phyloP scores from a whole-genome alignment of 2,888 invertebrate species.

The Nowickia ferox region DNA sequence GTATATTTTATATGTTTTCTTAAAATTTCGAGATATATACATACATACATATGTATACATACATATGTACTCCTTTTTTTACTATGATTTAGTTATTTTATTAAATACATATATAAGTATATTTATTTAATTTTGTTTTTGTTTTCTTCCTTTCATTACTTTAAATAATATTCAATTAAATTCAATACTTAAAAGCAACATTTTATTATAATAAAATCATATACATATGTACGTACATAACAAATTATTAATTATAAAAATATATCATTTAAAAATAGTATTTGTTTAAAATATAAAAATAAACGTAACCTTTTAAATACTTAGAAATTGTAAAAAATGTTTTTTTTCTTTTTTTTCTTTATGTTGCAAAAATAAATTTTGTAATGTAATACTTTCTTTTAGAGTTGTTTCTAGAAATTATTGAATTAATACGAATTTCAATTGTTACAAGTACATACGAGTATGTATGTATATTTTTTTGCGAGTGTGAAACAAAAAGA shows the following conservation, averaged over 20 bases:
- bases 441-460: neutral
- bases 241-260: constrained; percentile 25
- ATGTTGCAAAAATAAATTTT: constrained; percentile 45
- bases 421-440: constrained; percentile 22
- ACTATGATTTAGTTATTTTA: constrained; percentile 40
- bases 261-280: constrained; percentile 31
- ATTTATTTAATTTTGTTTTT: constrained; percentile 14
- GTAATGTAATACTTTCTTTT: constrained; percentile 37
- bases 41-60: too few species aligned
- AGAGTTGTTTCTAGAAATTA: neutral
- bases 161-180: constrained; percentile 35
- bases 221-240: neutral
- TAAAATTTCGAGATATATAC: constrained; percentile 26
- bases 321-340: constrained; percentile 43
- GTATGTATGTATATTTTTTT: neutral
- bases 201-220: constrained; percentile 13
- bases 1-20: constrained; percentile 19
- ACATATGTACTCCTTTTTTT: constrained; percentile 26
- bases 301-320: constrained; percentile 32
- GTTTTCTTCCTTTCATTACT: neutral
- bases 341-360: constrained; percentile 26
- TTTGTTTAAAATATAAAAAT: constrained; percentile 38
- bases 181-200: neutral
- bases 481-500: constrained; percentile 5
- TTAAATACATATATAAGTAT: constrained; percentile 5